These are phyloP conservation scores for Drosophila sproati DNA, from an alignment of 1,140 invertebrate genomes.

Conservation along the genomic window DNA sequence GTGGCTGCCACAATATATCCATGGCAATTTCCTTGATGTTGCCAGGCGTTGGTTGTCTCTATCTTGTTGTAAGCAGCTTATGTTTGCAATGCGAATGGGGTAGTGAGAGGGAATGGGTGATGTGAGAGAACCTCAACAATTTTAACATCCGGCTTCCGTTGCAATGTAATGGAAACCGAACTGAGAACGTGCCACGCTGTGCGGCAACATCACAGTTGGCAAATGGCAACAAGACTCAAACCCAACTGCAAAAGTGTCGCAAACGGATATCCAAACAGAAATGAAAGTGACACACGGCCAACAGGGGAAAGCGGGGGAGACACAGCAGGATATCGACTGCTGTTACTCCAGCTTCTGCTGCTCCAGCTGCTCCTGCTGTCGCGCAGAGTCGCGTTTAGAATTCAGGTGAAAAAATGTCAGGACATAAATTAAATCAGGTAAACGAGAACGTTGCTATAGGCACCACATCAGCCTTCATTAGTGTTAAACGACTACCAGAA, in stretches of 20 bases:
- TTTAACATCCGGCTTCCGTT: constrained; percentile 76
- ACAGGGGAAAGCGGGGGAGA: constrained; percentile 8
- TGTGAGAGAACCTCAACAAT: constrained; percentile 64
- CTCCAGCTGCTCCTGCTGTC: background rate
- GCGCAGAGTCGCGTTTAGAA: constrained; percentile 19
- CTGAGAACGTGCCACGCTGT: constrained; percentile 52
- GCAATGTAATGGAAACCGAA: constrained; percentile 75
- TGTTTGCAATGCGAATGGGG: background rate
- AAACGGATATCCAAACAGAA: constrained; percentile 70
- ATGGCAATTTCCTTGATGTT: constrained; percentile 57
- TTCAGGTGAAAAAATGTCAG: constrained; percentile 45
- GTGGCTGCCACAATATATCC: constrained; percentile 39
- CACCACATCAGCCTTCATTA: constrained; percentile 45
- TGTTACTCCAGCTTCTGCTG: background rate
- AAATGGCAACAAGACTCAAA: constrained; percentile 43
- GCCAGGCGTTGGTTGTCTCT: constrained; percentile 21
- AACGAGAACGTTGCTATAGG: constrained; percentile 26
- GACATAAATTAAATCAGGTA: constrained; percentile 49
- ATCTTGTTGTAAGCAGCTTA: constrained; percentile 63
- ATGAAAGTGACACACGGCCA: constrained; percentile 67
- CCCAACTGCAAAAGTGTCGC: constrained; percentile 49
- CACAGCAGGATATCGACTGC: constrained; percentile 41
- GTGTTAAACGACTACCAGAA: constrained; percentile 48
- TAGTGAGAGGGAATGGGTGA: constrained; percentile 4
- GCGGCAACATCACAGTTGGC: constrained; percentile 59